Base-by-base conservation (phyloP, 2,888 invertebrate genomes). In the Synanthedon myopaeformis region DNA sequence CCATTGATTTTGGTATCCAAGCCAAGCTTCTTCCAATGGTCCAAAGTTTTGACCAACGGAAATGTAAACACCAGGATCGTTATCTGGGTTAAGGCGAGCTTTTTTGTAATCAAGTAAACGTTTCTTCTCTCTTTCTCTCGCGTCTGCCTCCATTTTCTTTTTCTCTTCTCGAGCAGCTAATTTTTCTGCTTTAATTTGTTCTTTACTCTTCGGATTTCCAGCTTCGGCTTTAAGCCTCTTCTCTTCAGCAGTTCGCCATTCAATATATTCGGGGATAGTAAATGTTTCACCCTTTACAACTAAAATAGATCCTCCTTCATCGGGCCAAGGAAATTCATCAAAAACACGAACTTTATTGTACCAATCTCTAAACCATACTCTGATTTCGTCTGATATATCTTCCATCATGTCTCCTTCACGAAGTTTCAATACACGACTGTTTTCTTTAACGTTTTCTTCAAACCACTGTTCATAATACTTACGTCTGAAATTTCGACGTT, bases 331-430 rank as follows among this genome's bases (percentile, higher is more conserved):
- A 70, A 90, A 93, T 58, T 91, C 91, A 57, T 94, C 94, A 68
- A 95, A 94, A 51, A 85, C 76, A 28, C 85, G 83, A 1, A 84
- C 72, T 55, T 73, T 70, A 48, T 75, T 72, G 76, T 92, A 87
- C 92, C 92, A 94, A 54, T 90, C 81, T 51, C 86, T 70, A 67
- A 93, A 92, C 94, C 94, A 95, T 65, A 91, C 90, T 55, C 92
- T 86, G 55, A 95, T 90, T 82, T 95, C 94, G 58, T 90, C 92
- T 45, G 91, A 90, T 70, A 94, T 92, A 62, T 92, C 92, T 67
- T 95, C 94, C 78, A 92, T 90, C 58, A 94, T 83, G 42, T 90
- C 83, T 4, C 89, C 90, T 63, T 87, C 83, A 51, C 89, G 75
- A 3, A 90, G 76, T 58, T 75, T 71, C 17, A 90, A 65, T 17